These are phyloP conservation scores for Oryzaephilus surinamensis DNA, from an alignment of 1,140 invertebrate species.

Conservation along the genomic window DNA sequence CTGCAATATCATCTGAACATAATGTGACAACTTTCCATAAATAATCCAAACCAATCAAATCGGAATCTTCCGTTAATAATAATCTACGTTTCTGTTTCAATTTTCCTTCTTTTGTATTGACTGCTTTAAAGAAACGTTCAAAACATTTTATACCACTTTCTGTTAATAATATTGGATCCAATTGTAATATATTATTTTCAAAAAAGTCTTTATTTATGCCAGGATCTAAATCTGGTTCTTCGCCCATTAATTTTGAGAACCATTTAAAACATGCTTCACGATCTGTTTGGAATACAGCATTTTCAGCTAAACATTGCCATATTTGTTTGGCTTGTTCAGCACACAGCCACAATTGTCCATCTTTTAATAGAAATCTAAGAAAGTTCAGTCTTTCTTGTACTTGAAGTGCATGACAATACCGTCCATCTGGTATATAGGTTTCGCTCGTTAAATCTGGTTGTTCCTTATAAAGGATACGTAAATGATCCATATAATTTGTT, in stretches of 20 bases:
- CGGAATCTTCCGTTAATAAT: constrained; percentile 71
- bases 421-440: constrained; percentile 72
- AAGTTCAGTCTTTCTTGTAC: constrained; percentile 92
- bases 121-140: constrained; percentile 92
- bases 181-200: constrained; percentile 85
- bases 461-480: constrained; percentile 58
- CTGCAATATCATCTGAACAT: constrained; percentile 83
- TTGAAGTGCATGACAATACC: constrained; percentile 86
- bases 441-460: constrained; percentile 70
- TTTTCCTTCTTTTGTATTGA: constrained; percentile 92
- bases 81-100: constrained; percentile 74
- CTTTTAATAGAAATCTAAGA: constrained; percentile 80
- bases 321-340: constrained; percentile 95
- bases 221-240: constrained; percentile 93
- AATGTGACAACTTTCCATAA: constrained; percentile 87
- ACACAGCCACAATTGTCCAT: constrained; percentile 92
- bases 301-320: constrained; percentile 92
- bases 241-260: constrained; percentile 98
- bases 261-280: constrained; percentile 96
- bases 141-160: constrained; percentile 94
- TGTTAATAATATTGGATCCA: constrained; percentile 84
- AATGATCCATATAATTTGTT: constrained; percentile 82
- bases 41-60: constrained; percentile 93
- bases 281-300: constrained; percentile 82
- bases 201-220: constrained; percentile 96